A percentile compares a stretch with the other conserved stretches of the same genome.
phyloP scores from a whole-genome alignment of 53 echinoderm and acorn worm species.

The Patiria pectinifera region DNA sequence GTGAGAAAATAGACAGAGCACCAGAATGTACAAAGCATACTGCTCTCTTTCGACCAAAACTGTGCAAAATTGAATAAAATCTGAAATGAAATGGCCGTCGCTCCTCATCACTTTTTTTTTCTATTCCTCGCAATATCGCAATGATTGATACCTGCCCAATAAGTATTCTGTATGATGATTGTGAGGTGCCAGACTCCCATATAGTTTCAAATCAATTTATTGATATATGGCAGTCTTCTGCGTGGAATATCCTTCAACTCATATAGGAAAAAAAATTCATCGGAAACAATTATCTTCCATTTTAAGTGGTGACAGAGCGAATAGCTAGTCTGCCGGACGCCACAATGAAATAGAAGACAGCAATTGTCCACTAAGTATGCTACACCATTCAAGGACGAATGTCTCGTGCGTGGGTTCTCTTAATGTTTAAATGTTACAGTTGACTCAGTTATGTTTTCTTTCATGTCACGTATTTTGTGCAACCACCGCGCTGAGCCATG shows the following conservation, averaged over 20 bases:
- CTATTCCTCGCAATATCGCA: background rate
- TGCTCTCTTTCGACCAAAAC: too few species aligned
- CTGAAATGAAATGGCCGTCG: background rate
- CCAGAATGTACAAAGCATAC: too few species aligned
- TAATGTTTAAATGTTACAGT: background rate
- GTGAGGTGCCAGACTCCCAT: background rate
- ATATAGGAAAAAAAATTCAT: background rate
- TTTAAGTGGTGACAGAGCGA: background rate
- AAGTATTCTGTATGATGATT: background rate
- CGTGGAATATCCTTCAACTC: background rate
- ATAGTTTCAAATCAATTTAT: background rate
- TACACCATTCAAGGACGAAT: background rate
- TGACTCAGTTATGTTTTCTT: background rate
- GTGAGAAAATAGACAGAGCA: too few species aligned
- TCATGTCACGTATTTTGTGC: background rate
- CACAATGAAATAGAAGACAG: too few species aligned
- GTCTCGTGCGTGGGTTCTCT: background rate
- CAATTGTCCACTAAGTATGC: background rate
- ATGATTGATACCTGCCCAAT: background rate
- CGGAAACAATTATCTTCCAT: background rate
- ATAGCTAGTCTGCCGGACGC: background rate
- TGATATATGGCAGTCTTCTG: background rate
- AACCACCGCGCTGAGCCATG: too few species aligned
- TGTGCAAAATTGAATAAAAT: background rate
- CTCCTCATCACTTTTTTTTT: background rate